Evolutionary conservation across 2,113 vertebrate genomes (phyloP).

Genomic region (Columbina picui): DNA sequence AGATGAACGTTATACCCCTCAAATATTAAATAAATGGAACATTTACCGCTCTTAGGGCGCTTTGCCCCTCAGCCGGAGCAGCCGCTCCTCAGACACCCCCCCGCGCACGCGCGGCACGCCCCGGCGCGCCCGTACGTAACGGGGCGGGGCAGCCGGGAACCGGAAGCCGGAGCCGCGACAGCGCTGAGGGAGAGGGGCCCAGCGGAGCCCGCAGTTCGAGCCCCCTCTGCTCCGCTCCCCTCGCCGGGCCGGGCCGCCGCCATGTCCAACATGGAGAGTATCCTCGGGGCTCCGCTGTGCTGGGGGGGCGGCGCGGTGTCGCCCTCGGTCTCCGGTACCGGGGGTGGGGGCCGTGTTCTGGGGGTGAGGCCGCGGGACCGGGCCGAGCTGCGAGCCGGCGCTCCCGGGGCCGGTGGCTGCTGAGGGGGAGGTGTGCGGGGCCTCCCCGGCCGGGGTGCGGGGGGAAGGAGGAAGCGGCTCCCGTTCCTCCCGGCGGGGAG

Average conservation of each 20-base stretch:
- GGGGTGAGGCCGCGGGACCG: background rate
- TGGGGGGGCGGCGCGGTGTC: too few species aligned
- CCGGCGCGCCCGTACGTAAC: background rate
- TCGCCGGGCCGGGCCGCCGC: background rate
- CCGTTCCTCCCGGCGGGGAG: background rate
- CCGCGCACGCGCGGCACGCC: background rate
- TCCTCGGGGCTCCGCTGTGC: background rate
- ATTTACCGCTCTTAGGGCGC: fast-evolving
- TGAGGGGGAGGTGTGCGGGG: background rate
- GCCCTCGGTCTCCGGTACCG: too few species aligned
- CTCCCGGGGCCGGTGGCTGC: too few species aligned
- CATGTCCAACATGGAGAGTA: constrained; percentile 29
- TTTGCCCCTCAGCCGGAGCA: too few species aligned
- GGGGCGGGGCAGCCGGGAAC: background rate
- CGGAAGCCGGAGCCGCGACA: too few species aligned
- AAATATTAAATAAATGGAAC: too few species aligned
- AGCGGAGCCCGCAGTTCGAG: too few species aligned
- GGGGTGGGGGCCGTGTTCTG: background rate
- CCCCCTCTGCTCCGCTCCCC: too few species aligned
- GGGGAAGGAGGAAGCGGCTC: background rate
- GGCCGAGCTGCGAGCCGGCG: background rate
- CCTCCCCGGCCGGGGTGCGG: background rate
- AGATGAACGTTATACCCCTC: too few species aligned
- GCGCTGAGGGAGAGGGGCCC: too few species aligned
- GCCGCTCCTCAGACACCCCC: too few species aligned